Base-by-base conservation (phyloP, 2,888 invertebrate genomes). In the Gari tellinella region DNA sequence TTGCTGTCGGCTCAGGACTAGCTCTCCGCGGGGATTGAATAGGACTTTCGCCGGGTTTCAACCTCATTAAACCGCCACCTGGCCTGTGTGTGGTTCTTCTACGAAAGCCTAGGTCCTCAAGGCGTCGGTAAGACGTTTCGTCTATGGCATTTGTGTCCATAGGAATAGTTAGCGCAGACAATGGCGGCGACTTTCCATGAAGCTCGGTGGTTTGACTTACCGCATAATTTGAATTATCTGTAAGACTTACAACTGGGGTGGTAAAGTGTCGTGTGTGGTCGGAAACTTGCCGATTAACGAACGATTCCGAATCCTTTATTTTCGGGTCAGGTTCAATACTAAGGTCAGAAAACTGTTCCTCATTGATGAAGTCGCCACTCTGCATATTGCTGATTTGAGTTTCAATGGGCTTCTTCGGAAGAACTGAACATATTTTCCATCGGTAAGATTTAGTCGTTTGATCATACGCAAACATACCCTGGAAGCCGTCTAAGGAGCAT, bases 401-500 rank as follows among this genome's bases (percentile, higher is more conserved):
- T 10, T 31, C 31, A 31, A 31, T 31, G 10, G 31, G 25, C 31
- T 31, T 23, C 21, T 58, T 68, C 1, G 58, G 63, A 2, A 58
- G 26, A 26, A 77, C 51, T 2, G 77, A 52, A 40, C 26, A 57
- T 15, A 77, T 62, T 19, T 72, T 65, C 72, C 72, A 77, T 2
- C 66, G 68, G 46, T 69, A 69, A 0, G 72, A 62, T 26, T 72
- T 68, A 1, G 72, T 58, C 43, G 57, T 69, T 14, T 69, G 43
- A 49, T 77, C 77, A 45, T 49, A 77, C 10, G 57, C 58, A 52
- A 69, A 72, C 7, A 72, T 66, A n/a, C 77, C 77, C 23, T 77
- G 72, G 26, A 77, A 69, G 10, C 65, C 69, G 21, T 68, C 31
- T 1, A 65, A 21, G 8, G 51, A 19, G 25, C 45, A 46, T 3